These are phyloP conservation scores for Seriola rivoliana DNA, from an alignment of 2,113 vertebrate species.

Conservation along the genomic window DNA sequence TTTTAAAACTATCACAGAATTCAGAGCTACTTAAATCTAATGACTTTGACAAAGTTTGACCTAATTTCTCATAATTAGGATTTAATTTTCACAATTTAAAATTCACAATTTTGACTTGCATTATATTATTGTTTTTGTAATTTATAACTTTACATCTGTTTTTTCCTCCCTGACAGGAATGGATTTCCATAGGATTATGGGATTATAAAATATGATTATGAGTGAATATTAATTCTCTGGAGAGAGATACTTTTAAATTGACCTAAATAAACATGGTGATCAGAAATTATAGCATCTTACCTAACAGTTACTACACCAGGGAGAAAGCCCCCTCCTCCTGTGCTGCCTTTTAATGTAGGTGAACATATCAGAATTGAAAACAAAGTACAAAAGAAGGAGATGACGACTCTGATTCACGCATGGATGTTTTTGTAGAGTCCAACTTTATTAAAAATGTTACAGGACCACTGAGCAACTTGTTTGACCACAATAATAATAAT, in stretches of 20 bases:
- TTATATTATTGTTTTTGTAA: neutral
- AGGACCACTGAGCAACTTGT: neutral
- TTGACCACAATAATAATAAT: neutral
- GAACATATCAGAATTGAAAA: neutral
- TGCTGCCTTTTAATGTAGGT: neutral
- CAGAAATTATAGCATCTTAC: too few relatives aligned
- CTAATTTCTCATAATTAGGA: too few relatives aligned
- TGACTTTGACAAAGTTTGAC: too few relatives aligned
- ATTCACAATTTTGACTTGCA: neutral
- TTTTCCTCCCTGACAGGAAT: too few relatives aligned
- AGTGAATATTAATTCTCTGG: too few relatives aligned
- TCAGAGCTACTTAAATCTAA: too few relatives aligned
- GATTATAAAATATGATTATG: too few relatives aligned
- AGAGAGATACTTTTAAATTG: neutral
- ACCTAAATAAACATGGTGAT: neutral
- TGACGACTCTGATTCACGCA: neutral
- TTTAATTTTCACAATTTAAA: neutral
- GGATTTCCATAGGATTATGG: neutral
- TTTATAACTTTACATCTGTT: neutral
- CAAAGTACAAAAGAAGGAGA: neutral
- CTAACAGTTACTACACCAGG: too few relatives aligned
- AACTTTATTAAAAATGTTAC: slow-evolving; percentile 14
- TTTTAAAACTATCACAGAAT: too few relatives aligned
- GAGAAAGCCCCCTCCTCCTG: too few relatives aligned
- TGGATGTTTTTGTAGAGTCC: neutral